A percentile compares a stretch with the other conserved stretches of the same genome.
Evolutionary conservation across 1,140 invertebrate genomes (phyloP).

Genomic region (Littorina saxatilis): DNA sequence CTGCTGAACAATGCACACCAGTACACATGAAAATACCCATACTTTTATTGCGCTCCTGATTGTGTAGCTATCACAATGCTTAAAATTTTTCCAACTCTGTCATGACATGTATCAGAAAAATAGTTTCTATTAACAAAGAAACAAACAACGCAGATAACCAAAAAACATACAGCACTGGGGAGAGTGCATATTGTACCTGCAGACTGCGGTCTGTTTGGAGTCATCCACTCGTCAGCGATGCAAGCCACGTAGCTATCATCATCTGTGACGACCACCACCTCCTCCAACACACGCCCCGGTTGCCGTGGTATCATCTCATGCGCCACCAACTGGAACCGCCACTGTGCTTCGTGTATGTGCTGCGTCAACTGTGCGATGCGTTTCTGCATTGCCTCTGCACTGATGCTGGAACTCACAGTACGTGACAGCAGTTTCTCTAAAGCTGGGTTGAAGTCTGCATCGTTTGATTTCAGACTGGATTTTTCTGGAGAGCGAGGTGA

Average conservation of each 20-base stretch:
- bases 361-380: constrained; percentile 64
- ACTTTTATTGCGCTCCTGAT: no score
- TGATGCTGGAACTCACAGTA: constrained; percentile 59
- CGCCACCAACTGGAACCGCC: constrained; percentile 73
- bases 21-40: no score
- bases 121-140: no score
- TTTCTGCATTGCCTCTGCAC: constrained; percentile 53
- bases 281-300: constrained; percentile 59
- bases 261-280: constrained; percentile 50
- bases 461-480: neutral
- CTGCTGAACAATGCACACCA: no score
- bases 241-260: constrained; percentile 38
- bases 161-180: no score
- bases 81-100: no score
- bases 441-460: constrained; percentile 32
- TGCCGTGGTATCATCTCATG: constrained; percentile 65
- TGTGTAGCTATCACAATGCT: no score
- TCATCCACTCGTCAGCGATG: constrained; percentile 13
- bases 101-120: no score
- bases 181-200: no score
- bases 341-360: constrained; percentile 71
- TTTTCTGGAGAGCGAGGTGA: neutral
- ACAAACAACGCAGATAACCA: no score
- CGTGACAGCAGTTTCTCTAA: constrained; percentile 58
- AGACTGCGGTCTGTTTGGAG: neutral